Conservation (phyloP, 2,113 vertebrate species). For the Cryptotis parvus region DNA sequence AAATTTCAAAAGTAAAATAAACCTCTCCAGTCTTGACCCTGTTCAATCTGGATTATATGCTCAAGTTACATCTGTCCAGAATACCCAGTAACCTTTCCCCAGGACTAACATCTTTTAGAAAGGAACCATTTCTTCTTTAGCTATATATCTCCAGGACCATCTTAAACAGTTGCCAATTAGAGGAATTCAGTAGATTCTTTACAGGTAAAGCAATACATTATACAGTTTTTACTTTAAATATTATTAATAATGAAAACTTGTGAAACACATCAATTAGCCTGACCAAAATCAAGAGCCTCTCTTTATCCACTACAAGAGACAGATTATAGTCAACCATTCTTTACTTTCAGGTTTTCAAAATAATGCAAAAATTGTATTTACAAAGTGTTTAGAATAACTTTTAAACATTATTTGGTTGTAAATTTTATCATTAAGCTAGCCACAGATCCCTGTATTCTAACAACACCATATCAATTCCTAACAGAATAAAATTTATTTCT, state of each 20-base stretch:
- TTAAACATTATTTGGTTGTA: slow-evolving; percentile 5
- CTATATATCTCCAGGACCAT: neutral
- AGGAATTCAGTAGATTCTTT: neutral
- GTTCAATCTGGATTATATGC: neutral
- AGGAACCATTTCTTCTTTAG: neutral
- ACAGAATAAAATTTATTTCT: slow-evolving; percentile 17
- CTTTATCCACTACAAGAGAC: neutral
- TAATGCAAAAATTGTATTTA: slow-evolving; percentile 10
- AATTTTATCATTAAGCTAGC: neutral
- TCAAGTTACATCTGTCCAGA: neutral
- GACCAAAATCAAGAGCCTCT: neutral
- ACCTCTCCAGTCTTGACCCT: neutral
- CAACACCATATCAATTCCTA: neutral
- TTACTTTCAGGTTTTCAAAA: neutral
- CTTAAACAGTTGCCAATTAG: neutral
- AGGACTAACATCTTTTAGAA: neutral
- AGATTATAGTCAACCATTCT: neutral
- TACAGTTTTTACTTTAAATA: neutral
- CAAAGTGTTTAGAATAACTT: slow-evolving; percentile 3
- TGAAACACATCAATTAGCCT: neutral
- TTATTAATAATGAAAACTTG: neutral
- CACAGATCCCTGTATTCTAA: neutral
- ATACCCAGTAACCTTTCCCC: neutral
- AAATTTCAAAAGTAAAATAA: neutral
- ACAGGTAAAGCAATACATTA: neutral